phyloP scores from a whole-genome alignment of 2,888 invertebrate species.

The Nasonovia ribisnigri region DNA sequence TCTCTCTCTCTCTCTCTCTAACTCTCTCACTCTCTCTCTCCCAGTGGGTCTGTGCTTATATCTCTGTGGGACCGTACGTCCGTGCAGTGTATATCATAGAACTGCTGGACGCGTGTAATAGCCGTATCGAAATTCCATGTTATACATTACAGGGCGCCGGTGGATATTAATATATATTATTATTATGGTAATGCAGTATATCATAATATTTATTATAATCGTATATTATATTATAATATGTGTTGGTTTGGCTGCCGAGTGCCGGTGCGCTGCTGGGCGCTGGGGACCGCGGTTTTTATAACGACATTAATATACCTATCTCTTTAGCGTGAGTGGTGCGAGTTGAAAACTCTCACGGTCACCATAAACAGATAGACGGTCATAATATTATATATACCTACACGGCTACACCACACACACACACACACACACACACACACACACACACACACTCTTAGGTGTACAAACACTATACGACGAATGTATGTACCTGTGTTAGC shows the following conservation, averaged over 20 bases:
- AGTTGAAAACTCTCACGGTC: constrained; percentile 24
- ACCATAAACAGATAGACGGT: background rate
- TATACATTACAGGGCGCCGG: constrained; percentile 8
- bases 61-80: background rate
- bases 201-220: constrained; percentile 12
- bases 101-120: background rate
- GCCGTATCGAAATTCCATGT: background rate
- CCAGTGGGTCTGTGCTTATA: background rate
- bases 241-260: background rate
- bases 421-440: background rate
- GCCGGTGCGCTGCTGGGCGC: background rate
- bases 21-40: background rate
- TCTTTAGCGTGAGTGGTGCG: background rate
- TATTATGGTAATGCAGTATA: constrained; percentile 13
- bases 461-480: background rate
- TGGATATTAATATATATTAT: constrained; percentile 6
- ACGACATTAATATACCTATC: constrained; percentile 21
- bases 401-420: background rate
- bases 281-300: constrained; percentile 6
- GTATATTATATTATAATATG: background rate
- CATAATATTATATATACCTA: background rate
- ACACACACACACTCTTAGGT: background rate
- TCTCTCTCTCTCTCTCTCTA: background rate
- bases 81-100: background rate
- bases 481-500: background rate